Base-by-base conservation (phyloP, 2,113 vertebrate genomes). In the Neolamprologus cancellatus region DNA sequence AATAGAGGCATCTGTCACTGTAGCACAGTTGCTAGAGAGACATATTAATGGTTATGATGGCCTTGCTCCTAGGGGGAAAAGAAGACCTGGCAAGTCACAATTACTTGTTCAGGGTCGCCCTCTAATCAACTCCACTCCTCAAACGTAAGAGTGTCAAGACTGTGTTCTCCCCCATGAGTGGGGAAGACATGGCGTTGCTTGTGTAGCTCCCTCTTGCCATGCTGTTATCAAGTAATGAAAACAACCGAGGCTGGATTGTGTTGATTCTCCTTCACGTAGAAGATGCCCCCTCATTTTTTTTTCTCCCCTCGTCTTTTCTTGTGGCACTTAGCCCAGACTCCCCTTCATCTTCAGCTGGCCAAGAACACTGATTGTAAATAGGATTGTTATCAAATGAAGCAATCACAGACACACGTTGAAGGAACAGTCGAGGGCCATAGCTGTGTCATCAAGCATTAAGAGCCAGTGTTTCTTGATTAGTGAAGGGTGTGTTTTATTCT, bases 41-140 rank as follows among this genome's bases (percentile, higher is more conserved):
- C 88, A 90, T 82, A 91, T 92, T 93, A 93, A 93, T 93, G 90
- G 90, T 89, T 93, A 95, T 93, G 91, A 94, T 84, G 88, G 87
- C 66, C 84, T 78, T 14, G 81, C 82, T 84, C 82, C 69, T 39
- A 9, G 50, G 87, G 78, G 86, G 44, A 84, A 88, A 90, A 57
- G 84, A 81, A 87, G 87, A 81, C 79, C 87, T 91, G 91, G 85
- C 91, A 89, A 92, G 90, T 92, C 92, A 90, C 90, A 90, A 91
- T 92, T 91, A 92, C 88, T 92, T 81, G 83, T 74, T 83, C 41
- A 48, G 93, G 90, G 89, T 92, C 25, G 41, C 90, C 88, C 87
- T 94, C 83, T 94, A 95, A 95, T 95, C 93, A 95, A 89, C 91
- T 88, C 39, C 11, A 61, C 87, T 89, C 87, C 83, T 88, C 84